Conservation (phyloP, 2,797 vertebrate species). For the Periophthalmus magnuspinnatus region DNA sequence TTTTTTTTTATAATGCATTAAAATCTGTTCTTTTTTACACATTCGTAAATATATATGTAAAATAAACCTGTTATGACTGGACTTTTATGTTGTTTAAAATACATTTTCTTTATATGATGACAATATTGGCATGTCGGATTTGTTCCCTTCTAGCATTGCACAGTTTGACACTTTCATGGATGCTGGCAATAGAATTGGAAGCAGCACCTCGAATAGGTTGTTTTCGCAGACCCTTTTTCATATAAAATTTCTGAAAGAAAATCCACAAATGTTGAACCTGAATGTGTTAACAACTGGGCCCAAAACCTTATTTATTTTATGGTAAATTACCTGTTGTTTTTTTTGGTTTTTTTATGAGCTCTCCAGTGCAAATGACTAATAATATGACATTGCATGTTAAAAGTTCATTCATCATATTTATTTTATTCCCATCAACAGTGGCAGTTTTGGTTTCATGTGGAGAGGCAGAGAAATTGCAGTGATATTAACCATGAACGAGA, state of each 20-base stretch:
- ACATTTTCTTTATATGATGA: slow-evolving; percentile 14
- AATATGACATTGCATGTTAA: neutral
- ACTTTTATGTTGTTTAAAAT: slow-evolving; percentile 34
- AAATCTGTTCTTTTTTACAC: slow-evolving; percentile 59
- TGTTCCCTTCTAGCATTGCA: slow-evolving; percentile 39
- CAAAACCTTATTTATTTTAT: neutral
- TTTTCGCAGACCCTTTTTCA: neutral
- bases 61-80: slow-evolving; percentile 47
- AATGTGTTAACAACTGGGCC: neutral
- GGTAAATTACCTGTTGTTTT: neutral
- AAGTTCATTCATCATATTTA: neutral
- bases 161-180: slow-evolving; percentile 37
- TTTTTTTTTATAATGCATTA: slow-evolving; percentile 54
- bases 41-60: slow-evolving; percentile 47
- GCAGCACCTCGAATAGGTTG: slow-evolving; percentile 33
- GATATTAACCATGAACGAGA: neutral
- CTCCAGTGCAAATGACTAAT: neutral
- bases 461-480: neutral
- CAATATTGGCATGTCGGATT: slow-evolving; percentile 34
- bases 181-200: slow-evolving; percentile 29
- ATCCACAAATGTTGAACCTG: neutral
- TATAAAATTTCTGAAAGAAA: neutral
- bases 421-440: neutral
- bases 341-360: neutral
- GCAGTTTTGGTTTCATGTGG: neutral